Conservation (phyloP, 2,113 vertebrate species). For the Caretta caretta region DNA sequence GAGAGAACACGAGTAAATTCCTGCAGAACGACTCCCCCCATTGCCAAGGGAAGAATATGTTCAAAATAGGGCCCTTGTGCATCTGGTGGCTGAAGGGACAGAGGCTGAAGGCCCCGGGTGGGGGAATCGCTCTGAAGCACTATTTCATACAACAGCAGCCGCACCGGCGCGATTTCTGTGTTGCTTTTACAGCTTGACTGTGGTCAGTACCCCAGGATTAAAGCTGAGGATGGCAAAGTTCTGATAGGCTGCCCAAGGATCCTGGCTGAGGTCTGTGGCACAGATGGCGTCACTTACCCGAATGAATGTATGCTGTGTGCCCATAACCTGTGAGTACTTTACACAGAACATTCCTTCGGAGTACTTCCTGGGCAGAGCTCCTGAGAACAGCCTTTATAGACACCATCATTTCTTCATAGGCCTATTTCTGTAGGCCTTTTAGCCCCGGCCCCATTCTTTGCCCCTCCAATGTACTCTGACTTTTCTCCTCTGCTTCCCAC, state of each 20-base stretch:
- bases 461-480: accelerated
- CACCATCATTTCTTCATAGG: not conserved
- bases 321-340: conserved; percentile 52
- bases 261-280: conserved; percentile 54
- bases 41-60: not conserved
- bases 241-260: not conserved
- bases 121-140: not conserved
- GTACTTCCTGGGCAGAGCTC: not conserved
- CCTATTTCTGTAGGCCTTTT: not conserved
- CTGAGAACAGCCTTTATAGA: not conserved
- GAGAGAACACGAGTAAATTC: not conserved
- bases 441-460: not conserved
- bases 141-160: not conserved
- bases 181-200: conserved; percentile 43
- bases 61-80: not conserved
- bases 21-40: not conserved
- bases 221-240: accelerated
- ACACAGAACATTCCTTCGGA: not conserved
- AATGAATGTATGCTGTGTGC: conserved; percentile 57
- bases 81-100: not conserved
- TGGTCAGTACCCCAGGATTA: accelerated
- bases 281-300: conserved; percentile 47
- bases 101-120: not conserved
- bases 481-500: not conserved
- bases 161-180: not conserved